These are phyloP conservation scores for Ahaetulla prasina DNA, from an alignment of 2,113 vertebrate species.

Conservation along the genomic window DNA sequence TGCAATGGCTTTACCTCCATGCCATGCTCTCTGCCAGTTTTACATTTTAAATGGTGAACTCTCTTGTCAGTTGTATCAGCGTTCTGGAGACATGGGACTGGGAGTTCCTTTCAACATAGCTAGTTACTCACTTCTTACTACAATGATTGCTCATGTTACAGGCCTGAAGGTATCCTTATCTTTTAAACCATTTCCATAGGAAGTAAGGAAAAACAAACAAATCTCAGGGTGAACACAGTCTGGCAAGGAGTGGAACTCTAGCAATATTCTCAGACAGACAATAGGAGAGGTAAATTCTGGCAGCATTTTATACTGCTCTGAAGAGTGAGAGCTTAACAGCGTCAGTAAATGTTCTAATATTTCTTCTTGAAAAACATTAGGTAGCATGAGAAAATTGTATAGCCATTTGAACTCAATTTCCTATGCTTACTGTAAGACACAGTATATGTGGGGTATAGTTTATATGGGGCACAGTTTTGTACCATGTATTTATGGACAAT, in stretches of 20 bases:
- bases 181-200: background rate
- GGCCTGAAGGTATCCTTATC: conserved; percentile 78
- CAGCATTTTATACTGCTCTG: background rate
- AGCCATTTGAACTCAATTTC: background rate
- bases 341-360: background rate
- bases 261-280: background rate
- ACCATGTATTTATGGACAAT: background rate
- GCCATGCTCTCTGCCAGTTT: conserved; percentile 95
- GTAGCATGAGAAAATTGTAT: background rate
- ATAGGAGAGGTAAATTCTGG: background rate
- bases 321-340: background rate
- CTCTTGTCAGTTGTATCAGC: conserved; percentile 95
- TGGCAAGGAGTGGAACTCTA: background rate
- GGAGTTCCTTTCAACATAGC: conserved; percentile 97
- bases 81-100: conserved; percentile 94
- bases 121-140: conserved; percentile 93
- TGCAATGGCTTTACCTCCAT: conserved; percentile 91
- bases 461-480: too few relatives aligned
- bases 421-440: background rate
- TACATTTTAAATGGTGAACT: conserved; percentile 87
- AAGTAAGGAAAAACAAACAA: background rate
- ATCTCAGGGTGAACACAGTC: background rate
- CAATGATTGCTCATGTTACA: conserved; percentile 95
- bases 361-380: background rate
- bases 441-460: too few relatives aligned